phyloP scores from a whole-genome alignment of 1,140 invertebrate species.

The Eumeta japonica region DNA sequence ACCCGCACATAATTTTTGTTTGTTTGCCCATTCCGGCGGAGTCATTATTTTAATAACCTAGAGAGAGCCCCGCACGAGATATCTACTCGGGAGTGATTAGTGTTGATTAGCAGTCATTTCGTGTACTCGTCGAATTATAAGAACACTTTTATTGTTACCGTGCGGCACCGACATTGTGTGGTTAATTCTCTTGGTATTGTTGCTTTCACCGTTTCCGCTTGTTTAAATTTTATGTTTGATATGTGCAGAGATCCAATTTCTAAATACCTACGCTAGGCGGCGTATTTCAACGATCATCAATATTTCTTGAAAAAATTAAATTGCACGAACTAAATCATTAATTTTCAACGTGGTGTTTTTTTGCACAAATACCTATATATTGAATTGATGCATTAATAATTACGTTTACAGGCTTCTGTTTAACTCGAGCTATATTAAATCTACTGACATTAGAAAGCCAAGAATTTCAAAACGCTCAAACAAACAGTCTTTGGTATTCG shows the following conservation, averaged over 20 bases:
- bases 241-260: not conserved
- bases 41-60: constrained; percentile 48
- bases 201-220: not conserved
- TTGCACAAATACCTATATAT: no score
- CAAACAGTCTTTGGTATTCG: no score
- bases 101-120: constrained; percentile 45
- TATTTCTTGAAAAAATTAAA: not conserved
- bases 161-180: no score
- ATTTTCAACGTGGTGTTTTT: no score
- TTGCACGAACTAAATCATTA: not conserved
- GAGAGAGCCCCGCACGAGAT: constrained; percentile 32
- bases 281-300: not conserved
- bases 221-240: not conserved
- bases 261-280: not conserved
- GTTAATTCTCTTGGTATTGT: no score
- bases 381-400: no score
- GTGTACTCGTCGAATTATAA: constrained; percentile 29
- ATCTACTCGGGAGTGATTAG: constrained; percentile 39
- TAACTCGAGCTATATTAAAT: no score
- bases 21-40: constrained; percentile 38
- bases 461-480: no score
- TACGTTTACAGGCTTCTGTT: no score
- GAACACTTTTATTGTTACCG: constrained; percentile 25
- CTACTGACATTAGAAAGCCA: no score
- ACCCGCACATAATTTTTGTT: constrained; percentile 47